Conservation (phyloP, 2,888 invertebrate species). For the Incurvaria masculella region DNA sequence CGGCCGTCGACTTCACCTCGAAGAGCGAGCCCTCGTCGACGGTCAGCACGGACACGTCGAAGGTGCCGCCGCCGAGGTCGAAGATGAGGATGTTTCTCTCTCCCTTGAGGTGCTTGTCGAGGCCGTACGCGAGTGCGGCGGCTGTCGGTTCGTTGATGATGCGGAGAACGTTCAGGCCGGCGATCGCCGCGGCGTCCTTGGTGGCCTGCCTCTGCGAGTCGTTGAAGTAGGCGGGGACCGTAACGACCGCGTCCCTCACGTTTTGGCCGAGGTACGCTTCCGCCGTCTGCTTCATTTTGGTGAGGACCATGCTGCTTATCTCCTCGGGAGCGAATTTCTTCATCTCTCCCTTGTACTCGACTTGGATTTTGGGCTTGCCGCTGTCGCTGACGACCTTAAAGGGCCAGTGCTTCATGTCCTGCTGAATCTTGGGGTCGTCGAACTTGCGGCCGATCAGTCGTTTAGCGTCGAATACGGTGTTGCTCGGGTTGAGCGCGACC, state of each 20-base stretch:
- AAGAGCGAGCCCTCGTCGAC: slow-evolving; percentile 71
- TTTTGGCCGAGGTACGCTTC: slow-evolving; percentile 70
- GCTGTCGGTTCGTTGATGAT: slow-evolving; percentile 81
- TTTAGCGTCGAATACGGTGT: slow-evolving; percentile 75
- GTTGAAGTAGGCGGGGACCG: slow-evolving; percentile 75
- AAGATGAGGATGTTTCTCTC: slow-evolving; percentile 63
- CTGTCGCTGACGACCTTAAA: slow-evolving; percentile 66
- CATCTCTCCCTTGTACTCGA: slow-evolving; percentile 69
- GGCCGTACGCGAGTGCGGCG: slow-evolving; percentile 71
- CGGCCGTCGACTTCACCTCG: slow-evolving; percentile 66
- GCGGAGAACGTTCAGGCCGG: slow-evolving; percentile 73
- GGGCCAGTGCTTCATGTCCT: slow-evolving; percentile 81
- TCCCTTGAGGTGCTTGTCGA: slow-evolving; percentile 61
- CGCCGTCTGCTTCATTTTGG: slow-evolving; percentile 60
- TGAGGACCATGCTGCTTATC: slow-evolving; percentile 68
- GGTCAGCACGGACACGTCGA: too few relatives aligned
- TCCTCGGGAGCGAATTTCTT: slow-evolving; percentile 81
- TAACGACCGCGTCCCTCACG: slow-evolving; percentile 66
- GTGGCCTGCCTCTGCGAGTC: slow-evolving; percentile 75
- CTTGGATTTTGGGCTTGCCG: slow-evolving; percentile 68
- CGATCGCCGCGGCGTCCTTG: slow-evolving; percentile 74
- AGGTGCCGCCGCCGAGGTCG: slow-evolving; percentile 72
- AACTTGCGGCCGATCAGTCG: slow-evolving; percentile 75
- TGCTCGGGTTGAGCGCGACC: slow-evolving; percentile 60
- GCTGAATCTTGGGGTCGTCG: slow-evolving; percentile 69